A percentile compares a stretch with the other conserved stretches of the same genome.
phyloP scores from a whole-genome alignment of 2,888 invertebrate genomes.

The Sinodicranocentrus sp. region DNA sequence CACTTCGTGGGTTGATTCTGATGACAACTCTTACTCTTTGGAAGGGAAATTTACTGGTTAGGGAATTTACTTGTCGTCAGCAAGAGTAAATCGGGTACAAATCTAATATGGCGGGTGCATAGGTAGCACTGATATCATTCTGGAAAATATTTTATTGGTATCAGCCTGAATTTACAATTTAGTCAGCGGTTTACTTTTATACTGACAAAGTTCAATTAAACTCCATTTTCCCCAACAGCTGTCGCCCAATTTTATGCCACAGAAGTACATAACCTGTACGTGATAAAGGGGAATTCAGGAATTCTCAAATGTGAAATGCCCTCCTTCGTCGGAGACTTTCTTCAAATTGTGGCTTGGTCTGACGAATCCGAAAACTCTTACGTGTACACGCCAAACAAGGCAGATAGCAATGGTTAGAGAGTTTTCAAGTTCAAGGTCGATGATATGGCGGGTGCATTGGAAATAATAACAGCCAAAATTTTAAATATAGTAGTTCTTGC shows the following conservation, averaged over 20 bases:
- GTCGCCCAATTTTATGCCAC: conserved; percentile 93
- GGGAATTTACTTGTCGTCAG: conserved; percentile 7
- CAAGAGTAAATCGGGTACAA: conserved; percentile 19
- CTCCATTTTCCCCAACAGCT: conserved; percentile 81
- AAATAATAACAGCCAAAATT: not conserved
- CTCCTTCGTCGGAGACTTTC: conserved; percentile 79
- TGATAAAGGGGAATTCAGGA: conserved; percentile 79
- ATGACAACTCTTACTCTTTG: conserved; percentile 78
- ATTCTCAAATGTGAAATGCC: conserved; percentile 80
- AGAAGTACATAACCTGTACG: conserved; percentile 89
- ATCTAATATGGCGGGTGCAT: conserved; percentile 34
- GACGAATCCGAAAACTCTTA: conserved; percentile 79
- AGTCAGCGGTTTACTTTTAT: too few relatives aligned
- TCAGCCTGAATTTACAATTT: too few relatives aligned
- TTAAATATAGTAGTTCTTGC: conserved; percentile 2
- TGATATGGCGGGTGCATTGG: conserved; percentile 51
- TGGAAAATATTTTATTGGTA: too few relatives aligned
- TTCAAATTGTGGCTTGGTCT: conserved; percentile 78
- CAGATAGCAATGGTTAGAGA: conserved; percentile 66
- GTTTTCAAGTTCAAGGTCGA: not conserved
- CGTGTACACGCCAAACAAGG: conserved; percentile 66
- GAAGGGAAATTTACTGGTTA: conserved; percentile 61
- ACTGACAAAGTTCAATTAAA: not conserved
- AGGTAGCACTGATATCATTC: too few relatives aligned
- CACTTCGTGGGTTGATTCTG: conserved; percentile 88